Percentiles rank a stretch among this genome's conserved stretches.
Conservation (phyloP, 2,113 vertebrate species). For the Pycnonotus jocosus region DNA sequence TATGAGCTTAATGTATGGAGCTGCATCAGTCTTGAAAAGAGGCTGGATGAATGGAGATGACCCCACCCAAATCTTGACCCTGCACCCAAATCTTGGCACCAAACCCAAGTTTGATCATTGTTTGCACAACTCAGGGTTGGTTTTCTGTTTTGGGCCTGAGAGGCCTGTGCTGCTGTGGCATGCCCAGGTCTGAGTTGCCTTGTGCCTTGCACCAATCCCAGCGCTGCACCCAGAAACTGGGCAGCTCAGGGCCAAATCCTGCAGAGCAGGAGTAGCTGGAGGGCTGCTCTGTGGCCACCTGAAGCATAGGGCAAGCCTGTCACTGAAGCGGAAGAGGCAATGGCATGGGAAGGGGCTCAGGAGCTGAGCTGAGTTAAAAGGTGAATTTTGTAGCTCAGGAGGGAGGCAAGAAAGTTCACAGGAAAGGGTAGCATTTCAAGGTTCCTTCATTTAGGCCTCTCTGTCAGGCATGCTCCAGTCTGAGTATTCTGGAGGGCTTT, state of each 20-base stretch:
- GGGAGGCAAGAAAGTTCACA: neutral
- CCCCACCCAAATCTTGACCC: fast-evolving
- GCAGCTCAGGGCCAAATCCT: neutral
- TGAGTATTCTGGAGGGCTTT: neutral
- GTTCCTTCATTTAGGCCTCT: neutral
- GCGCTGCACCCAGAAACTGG: neutral
- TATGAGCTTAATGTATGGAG: neutral
- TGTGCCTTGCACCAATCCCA: neutral
- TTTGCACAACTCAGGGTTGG: neutral
- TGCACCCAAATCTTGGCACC: fast-evolving
- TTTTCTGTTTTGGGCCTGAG: neutral
- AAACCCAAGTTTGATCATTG: neutral
- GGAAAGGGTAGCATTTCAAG: neutral
- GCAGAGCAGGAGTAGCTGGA: neutral
- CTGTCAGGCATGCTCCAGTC: neutral
- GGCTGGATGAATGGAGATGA: neutral
- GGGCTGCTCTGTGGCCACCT: neutral
- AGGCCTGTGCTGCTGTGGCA: neutral
- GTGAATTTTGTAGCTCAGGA: neutral
- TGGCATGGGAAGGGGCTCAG: neutral
- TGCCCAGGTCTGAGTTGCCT: neutral
- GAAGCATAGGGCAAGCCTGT: neutral
- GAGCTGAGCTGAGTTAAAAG: neutral
- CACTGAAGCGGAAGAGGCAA: neutral
- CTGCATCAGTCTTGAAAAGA: neutral